Conservation (phyloP, 2,797 vertebrate genomes). For the Hippocampus kuda region DNA sequence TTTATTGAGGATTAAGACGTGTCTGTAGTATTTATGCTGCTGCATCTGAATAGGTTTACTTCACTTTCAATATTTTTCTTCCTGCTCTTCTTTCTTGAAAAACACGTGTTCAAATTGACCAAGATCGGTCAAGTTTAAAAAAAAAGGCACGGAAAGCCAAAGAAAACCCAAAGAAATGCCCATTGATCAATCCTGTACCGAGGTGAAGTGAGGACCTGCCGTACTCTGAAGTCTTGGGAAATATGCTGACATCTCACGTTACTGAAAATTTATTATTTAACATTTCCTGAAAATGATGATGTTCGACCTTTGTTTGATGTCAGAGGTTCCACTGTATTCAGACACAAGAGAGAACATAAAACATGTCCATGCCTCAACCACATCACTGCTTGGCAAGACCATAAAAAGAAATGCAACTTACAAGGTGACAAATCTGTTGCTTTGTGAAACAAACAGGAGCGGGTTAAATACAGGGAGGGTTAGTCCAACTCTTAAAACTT, state of each 20-base stretch:
- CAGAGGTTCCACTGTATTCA: background rate
- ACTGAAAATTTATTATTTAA: background rate
- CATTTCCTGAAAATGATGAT: background rate
- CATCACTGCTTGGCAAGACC: background rate
- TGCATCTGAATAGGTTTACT: background rate
- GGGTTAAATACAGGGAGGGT: constrained; percentile 28
- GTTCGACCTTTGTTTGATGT: background rate
- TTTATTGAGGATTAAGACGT: background rate
- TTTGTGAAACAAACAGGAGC: constrained; percentile 37
- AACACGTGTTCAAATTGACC: background rate
- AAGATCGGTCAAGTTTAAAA: background rate
- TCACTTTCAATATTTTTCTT: background rate
- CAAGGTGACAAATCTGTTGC: constrained; percentile 49
- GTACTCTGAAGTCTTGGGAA: background rate
- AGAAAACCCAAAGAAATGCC: background rate
- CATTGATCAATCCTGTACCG: background rate
- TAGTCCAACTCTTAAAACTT: background rate
- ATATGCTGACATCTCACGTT: background rate
- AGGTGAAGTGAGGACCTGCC: background rate
- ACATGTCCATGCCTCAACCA: background rate
- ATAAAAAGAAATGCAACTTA: constrained; percentile 30
- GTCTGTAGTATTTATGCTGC: background rate
- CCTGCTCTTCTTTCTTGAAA: background rate
- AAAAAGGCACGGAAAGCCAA: background rate
- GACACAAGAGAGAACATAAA: background rate